A percentile compares a stretch with the other conserved stretches of the same genome.
Evolutionary conservation across 2,797 vertebrate species (phyloP).

Genomic region (Morus bassanus): DNA sequence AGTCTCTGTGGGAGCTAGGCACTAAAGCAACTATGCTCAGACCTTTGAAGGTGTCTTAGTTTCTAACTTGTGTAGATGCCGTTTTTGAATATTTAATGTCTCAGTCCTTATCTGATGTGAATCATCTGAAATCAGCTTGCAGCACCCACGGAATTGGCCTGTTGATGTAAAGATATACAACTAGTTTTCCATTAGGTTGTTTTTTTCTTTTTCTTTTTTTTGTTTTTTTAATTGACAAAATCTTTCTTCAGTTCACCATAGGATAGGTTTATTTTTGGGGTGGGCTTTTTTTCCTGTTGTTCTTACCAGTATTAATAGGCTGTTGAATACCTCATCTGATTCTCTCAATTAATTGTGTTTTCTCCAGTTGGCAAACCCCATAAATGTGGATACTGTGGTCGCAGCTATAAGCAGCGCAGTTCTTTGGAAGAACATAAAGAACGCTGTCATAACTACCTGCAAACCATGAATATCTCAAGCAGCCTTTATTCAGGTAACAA

Average conservation of each 20-base stretch:
- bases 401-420: slow-evolving; percentile 98
- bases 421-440: slow-evolving; percentile 99
- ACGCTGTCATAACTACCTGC: slow-evolving; percentile 97
- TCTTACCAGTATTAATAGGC: neutral
- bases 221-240: neutral
- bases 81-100: neutral
- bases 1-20: neutral
- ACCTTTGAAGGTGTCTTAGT: neutral
- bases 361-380: slow-evolving; percentile 95
- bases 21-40: neutral
- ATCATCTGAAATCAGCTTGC: neutral
- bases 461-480: slow-evolving; percentile 94
- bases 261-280: neutral
- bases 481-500: slow-evolving; percentile 92
- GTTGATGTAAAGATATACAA: neutral
- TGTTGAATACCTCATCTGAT: slow-evolving; percentile 4
- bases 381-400: slow-evolving; percentile 97
- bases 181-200: neutral
- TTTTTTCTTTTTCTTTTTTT: neutral
- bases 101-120: neutral
- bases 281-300: neutral
- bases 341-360: slow-evolving; percentile 57
- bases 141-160: neutral
- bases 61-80: neutral
- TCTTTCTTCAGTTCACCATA: neutral